Evolutionary conservation across 2,113 vertebrate genomes (phyloP).

Genomic region (Phaetusa simplex): DNA sequence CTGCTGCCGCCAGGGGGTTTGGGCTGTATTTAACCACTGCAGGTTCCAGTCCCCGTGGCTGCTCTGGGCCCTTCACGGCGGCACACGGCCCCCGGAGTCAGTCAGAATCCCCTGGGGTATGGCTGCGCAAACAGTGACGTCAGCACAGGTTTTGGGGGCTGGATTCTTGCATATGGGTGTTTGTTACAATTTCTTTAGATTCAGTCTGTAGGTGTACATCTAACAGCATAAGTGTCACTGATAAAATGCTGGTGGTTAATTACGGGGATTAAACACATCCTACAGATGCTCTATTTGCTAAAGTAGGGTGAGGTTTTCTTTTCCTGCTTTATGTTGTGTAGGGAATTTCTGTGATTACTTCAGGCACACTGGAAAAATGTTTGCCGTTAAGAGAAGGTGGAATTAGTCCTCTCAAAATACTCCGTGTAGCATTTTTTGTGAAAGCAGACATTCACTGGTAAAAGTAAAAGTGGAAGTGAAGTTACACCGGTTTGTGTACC

Average conservation of each 20-base stretch:
- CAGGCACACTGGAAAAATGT: background rate
- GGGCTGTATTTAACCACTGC: background rate
- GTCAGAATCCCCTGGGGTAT: too few species aligned
- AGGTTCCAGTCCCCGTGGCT: background rate
- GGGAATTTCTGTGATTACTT: background rate
- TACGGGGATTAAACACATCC: background rate
- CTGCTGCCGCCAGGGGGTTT: fast-evolving
- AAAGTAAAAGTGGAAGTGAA: background rate
- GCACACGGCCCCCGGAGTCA: fast-evolving
- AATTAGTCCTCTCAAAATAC: background rate
- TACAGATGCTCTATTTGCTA: background rate
- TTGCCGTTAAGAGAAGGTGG: background rate
- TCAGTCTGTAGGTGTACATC: background rate
- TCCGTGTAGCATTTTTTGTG: background rate
- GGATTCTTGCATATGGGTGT: fast-evolving
- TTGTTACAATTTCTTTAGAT: background rate
- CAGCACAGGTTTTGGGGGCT: background rate
- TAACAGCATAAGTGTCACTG: background rate
- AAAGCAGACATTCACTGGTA: background rate
- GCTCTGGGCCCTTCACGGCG: background rate
- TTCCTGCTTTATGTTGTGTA: too few species aligned
- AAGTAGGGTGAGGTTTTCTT: background rate
- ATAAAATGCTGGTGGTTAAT: background rate
- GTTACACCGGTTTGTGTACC: too few species aligned
- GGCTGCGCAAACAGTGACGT: background rate